Evolutionary conservation across 2,113 vertebrate species (phyloP), one percentile per base, ranked within the genome.

Genomic region (Herpailurus yagouaroundi): DNA sequence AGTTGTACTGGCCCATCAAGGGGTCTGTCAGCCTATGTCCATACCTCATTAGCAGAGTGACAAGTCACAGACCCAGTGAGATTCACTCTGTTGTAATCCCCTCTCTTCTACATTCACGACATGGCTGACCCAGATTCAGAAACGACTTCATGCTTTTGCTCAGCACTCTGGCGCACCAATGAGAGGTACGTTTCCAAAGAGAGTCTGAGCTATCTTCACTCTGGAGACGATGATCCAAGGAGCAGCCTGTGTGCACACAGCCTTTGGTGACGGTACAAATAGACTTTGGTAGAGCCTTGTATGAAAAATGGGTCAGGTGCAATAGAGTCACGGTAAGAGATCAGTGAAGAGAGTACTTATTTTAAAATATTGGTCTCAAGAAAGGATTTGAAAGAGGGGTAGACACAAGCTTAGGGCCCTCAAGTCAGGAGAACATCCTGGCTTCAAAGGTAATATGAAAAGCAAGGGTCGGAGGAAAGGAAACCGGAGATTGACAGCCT

Each of bases 101-200:
- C 31, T 90, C n/a, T 95, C 63, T 96, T 69, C 84, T 8, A 69
- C 36, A 96, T 92, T 95, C 76, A 97, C 77, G 96, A 82, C 79
- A 74, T 85, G 77, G 38, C 36, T 97, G 94, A 89, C 93, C 41
- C 52, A 89, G 55, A 97, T 94, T 95, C 57, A 66, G 74, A 94
- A 89, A 68, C 23, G 4, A 79, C 84, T 96, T 90, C 12, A 15
- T 69, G 21, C 36, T 79, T 90, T 91, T 48, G 0, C 18, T 95
- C 31, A 48, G 0, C 79, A 19, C 13, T 66, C 48, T 63, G 66
- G 45, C 63, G 87, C 77, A 79, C 83, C 74, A 79, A 50, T 13
- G 45, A 96, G 69, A 91, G 92, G 41, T 93, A 77, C 92, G 89
- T 98, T 97, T 98, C 92, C 94, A 95, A 95, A 95, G 83, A 95